phyloP scores from a whole-genome alignment of 2,113 vertebrate genomes.

The Panthera tigris region DNA sequence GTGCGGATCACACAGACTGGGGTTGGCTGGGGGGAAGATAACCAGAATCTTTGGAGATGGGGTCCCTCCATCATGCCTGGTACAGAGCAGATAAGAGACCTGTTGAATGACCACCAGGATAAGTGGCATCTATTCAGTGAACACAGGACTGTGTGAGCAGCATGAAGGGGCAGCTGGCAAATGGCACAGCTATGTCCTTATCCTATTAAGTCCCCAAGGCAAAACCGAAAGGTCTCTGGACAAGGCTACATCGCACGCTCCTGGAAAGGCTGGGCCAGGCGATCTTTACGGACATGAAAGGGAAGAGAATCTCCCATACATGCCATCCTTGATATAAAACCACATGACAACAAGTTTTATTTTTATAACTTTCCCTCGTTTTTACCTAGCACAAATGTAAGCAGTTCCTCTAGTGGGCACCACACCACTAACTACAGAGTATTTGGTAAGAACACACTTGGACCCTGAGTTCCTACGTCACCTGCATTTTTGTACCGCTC shows the following conservation, averaged over 20 bases:
- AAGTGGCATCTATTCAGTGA: not conserved
- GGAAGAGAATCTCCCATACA: not conserved
- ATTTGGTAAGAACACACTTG: not conserved
- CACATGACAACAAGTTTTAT: not conserved
- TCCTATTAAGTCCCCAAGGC: accelerated
- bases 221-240: too few relatives aligned
- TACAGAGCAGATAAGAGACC: not conserved
- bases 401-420: not conserved
- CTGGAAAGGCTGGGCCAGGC: not conserved
- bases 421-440: not conserved
- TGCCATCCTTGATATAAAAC: not conserved
- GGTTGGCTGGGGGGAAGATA: not conserved
- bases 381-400: not conserved
- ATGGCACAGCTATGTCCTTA: accelerated
- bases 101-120: not conserved
- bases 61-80: not conserved
- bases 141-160: not conserved
- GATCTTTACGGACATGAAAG: not conserved
- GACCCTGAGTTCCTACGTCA: not conserved
- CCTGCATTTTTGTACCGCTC: not conserved
- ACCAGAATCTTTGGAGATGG: not conserved
- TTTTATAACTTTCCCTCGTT: not conserved
- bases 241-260: not conserved
- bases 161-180: not conserved
- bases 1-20: not conserved